Conservation (phyloP, 2,113 vertebrate genomes). For the Lipotes vexillifer region DNA sequence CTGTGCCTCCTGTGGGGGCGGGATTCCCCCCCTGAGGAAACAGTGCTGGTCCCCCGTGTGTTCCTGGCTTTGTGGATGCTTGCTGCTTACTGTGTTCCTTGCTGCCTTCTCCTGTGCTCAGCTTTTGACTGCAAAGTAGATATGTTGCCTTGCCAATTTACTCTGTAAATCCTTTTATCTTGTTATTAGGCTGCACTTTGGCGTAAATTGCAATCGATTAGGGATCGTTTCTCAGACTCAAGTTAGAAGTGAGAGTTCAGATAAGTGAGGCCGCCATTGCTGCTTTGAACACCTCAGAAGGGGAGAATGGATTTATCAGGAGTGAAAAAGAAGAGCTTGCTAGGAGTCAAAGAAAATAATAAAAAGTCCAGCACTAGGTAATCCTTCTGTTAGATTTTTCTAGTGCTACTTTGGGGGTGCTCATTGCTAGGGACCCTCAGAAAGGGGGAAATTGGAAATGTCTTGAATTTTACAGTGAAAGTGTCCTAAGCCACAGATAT, state of each 20-base stretch:
- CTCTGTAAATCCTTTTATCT: slow-evolving; percentile 76
- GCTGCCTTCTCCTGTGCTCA: not conserved
- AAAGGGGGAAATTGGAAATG: slow-evolving; percentile 47
- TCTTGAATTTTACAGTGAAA: not conserved
- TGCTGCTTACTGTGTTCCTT: not conserved
- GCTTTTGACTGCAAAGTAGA: slow-evolving; percentile 41
- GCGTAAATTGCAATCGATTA: slow-evolving; percentile 76
- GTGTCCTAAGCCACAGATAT: slow-evolving; percentile 5
- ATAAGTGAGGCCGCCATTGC: slow-evolving; percentile 72
- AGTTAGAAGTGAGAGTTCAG: slow-evolving; percentile 79
- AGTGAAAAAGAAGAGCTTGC: slow-evolving; percentile 82
- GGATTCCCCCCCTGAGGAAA: not conserved
- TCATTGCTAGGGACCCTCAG: slow-evolving; percentile 7
- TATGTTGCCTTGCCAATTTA: slow-evolving; percentile 60
- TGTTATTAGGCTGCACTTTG: slow-evolving; percentile 77
- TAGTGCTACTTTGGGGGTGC: slow-evolving; percentile 65
- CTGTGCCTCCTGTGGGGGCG: not conserved
- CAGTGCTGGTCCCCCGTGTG: not conserved
- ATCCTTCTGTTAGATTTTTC: slow-evolving; percentile 70
- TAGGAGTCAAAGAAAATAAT: slow-evolving; percentile 80
- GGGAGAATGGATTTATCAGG: slow-evolving; percentile 78
- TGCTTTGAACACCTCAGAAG: slow-evolving; percentile 76
- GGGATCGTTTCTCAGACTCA: slow-evolving; percentile 73
- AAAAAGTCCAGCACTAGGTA: slow-evolving; percentile 79
- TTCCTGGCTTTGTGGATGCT: not conserved